A percentile compares a stretch with the other conserved stretches of the same genome.
Conservation (phyloP, 2,113 vertebrate genomes). For the Anoura caudifer region DNA sequence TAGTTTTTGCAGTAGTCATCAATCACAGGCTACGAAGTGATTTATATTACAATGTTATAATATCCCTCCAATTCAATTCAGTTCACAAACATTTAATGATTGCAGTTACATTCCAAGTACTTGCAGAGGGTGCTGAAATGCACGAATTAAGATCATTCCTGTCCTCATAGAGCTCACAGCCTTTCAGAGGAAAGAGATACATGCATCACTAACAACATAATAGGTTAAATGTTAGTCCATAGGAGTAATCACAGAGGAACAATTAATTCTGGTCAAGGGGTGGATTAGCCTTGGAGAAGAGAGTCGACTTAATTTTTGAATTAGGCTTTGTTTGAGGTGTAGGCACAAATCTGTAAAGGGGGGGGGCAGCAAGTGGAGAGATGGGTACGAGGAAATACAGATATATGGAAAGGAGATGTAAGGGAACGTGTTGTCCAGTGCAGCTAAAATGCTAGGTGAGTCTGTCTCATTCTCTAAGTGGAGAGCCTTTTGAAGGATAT, state of each 20-base stretch:
- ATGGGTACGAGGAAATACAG: slow-evolving; percentile 8
- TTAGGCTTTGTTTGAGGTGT: slow-evolving; percentile 29
- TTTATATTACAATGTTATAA: slow-evolving; percentile 60
- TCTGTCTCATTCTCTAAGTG: not conserved
- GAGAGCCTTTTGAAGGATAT: slow-evolving; percentile 11
- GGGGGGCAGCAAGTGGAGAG: not conserved
- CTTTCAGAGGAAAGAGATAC: slow-evolving; percentile 31
- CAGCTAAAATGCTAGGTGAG: not conserved
- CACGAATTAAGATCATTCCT: slow-evolving; percentile 49
- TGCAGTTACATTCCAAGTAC: slow-evolving; percentile 40
- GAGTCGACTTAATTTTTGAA: slow-evolving; percentile 14
- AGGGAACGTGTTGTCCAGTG: not conserved
- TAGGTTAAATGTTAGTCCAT: not conserved
- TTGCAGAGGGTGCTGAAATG: slow-evolving; percentile 40
- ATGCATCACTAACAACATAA: not conserved
- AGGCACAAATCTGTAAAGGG: not conserved
- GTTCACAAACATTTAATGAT: slow-evolving; percentile 54
- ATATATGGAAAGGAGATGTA: not conserved
- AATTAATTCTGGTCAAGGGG: slow-evolving; percentile 21
- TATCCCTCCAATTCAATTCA: slow-evolving; percentile 50
- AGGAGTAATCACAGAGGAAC: not conserved
- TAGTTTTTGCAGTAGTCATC: slow-evolving; percentile 58
- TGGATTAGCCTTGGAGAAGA: not conserved
- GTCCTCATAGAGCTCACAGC: slow-evolving; percentile 52
- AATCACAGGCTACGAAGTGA: slow-evolving; percentile 52